phyloP scores from a whole-genome alignment of 2,113 vertebrate species.

The Phoenicopterus ruber region DNA sequence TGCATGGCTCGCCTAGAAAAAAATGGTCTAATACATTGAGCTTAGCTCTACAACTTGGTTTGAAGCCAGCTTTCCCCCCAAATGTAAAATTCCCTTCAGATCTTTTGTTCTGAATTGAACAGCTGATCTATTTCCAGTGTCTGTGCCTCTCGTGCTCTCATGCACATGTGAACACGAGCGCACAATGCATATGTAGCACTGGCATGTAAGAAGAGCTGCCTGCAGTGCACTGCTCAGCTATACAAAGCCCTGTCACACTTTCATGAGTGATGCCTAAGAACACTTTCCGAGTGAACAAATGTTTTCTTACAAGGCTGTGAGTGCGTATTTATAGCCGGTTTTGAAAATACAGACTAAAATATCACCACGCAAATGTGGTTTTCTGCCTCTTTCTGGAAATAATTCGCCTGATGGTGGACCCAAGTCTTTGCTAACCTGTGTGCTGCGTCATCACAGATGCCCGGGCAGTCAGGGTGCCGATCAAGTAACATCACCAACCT shows the following conservation, averaged over 20 bases:
- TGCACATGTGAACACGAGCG: neutral
- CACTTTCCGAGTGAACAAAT: neutral
- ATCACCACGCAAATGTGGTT: neutral
- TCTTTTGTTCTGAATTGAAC: neutral
- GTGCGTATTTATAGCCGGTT: neutral
- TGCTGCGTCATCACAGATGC: neutral
- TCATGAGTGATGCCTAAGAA: neutral
- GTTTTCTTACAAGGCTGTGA: neutral
- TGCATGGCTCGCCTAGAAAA: neutral
- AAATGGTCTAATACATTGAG: neutral
- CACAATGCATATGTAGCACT: fast-evolving
- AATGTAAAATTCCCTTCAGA: neutral
- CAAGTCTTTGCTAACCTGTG: neutral
- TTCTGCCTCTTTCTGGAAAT: neutral
- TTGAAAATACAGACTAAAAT: neutral
- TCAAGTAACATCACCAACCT: neutral
- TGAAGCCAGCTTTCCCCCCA: neutral
- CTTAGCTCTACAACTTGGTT: neutral
- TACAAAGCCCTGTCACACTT: neutral
- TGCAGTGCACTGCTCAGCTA: neutral
- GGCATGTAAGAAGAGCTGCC: neutral
- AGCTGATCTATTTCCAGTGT: neutral
- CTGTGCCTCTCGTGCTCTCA: neutral
- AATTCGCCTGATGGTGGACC: neutral
- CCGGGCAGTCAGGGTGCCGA: fast-evolving